Conservation (phyloP, 2,888 invertebrate species). For the Colletes collaris region DNA sequence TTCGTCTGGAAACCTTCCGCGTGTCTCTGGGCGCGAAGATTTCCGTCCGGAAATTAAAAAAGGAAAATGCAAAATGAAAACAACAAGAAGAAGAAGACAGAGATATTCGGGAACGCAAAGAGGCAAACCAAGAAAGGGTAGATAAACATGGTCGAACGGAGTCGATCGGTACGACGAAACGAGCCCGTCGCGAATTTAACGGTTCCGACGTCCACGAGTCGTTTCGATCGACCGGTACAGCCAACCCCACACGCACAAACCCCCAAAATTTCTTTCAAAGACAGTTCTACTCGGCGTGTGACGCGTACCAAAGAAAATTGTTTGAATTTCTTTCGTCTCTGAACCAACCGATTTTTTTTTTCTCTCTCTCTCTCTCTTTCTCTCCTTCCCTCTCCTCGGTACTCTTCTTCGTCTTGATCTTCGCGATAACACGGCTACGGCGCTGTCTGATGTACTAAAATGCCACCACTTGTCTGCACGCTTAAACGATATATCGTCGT, state of each 20-base stretch:
- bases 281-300: slow-evolving; percentile 7
- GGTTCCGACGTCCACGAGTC: slow-evolving; percentile 17
- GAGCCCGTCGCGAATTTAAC: slow-evolving; percentile 29
- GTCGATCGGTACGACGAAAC: slow-evolving; percentile 25
- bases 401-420: slow-evolving; percentile 45
- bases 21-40: slow-evolving; percentile 52
- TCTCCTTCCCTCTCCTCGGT: slow-evolving; percentile 19
- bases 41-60: slow-evolving; percentile 53
- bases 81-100: slow-evolving; percentile 8
- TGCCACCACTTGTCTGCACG: slow-evolving; percentile 76
- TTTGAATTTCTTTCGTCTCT: slow-evolving; percentile 33
- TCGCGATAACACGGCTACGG: slow-evolving; percentile 64
- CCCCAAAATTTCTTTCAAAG: slow-evolving; percentile 28
- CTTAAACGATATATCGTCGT: slow-evolving; percentile 69
- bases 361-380: slow-evolving; percentile 18
- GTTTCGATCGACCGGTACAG: slow-evolving; percentile 32
- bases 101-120: slow-evolving; percentile 1
- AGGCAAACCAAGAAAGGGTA: neutral
- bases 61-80: slow-evolving; percentile 1
- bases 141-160: neutral
- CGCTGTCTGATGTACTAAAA: slow-evolving; percentile 81
- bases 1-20: slow-evolving; percentile 48
- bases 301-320: slow-evolving; percentile 6
- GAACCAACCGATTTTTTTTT: neutral
- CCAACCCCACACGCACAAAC: neutral